Evolutionary conservation across 2,797 vertebrate genomes (phyloP), one percentile per base, ranked within the genome.

Genomic region (Linurgus olivaceus): DNA sequence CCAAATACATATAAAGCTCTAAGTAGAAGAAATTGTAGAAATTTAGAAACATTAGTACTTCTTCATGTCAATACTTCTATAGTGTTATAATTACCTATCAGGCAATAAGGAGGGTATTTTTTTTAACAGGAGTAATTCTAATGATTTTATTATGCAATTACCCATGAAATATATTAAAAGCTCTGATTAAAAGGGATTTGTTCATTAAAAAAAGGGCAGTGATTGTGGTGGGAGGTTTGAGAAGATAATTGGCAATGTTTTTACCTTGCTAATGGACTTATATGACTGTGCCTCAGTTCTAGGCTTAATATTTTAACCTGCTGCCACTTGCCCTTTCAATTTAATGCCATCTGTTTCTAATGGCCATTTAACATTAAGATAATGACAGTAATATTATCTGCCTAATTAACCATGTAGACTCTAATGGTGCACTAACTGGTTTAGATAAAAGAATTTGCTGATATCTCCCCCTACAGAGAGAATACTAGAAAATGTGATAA

Each of bases 401-500:
- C 90, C 95, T 97, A 97, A 98, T 98, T 97, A 97, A 96, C 96
- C 97, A 97, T 97, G 94, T 92, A 94, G 88, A 88, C 93, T 93
- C 94, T 98, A 97, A 98, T 98, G 97, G 96, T 77, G 79, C 80
- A 96, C 91, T 97, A 97, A 97, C 97, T 97, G 96, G 92, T 96
- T 98, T 97, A 98, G 98, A 98, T 98, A 98, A 98, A 97, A 95
- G 88, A 97, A 96, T 97, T 97, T 97, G 93, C 93, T 96, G 96
- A 94, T 97, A 96, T 94, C 91, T 96, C 92, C 94, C 94, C 94
- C 89, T 95, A 70, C 89, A 93, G 94, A 88, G 79, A 84, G 91
- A 93, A 96, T 91, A 96, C 80, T 91, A 90, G 37, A 96, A 88
- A 92, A 84, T 70, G 79, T 73, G 92, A 90, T 93, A 95, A 96